These are phyloP conservation scores for Idris sp. DNA, from an alignment of 1,140 invertebrate genomes.

Conservation along the genomic window DNA sequence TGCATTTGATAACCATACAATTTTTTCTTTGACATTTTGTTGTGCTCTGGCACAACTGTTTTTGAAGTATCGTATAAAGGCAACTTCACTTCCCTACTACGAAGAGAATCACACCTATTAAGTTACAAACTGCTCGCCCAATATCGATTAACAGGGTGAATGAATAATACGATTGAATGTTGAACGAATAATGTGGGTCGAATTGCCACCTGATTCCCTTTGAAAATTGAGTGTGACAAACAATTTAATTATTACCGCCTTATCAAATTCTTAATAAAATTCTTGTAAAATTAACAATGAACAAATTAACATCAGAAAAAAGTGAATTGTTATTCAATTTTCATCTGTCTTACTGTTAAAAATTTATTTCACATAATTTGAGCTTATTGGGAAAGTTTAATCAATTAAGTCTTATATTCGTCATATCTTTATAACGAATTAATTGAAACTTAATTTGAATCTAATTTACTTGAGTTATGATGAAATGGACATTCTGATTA, in stretches of 20 bases:
- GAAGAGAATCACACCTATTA: slow-evolving; percentile 57
- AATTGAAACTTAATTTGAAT: too few species aligned
- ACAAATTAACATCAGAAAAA: slow-evolving; percentile 8
- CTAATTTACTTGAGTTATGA: too few species aligned
- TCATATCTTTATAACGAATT: too few species aligned
- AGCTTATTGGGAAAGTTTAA: too few species aligned
- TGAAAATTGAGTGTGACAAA: slow-evolving; percentile 58
- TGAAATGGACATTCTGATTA: too few species aligned
- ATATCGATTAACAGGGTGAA: slow-evolving; percentile 59
- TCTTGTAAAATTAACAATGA: slow-evolving; percentile 20
- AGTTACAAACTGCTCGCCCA: slow-evolving; percentile 60
- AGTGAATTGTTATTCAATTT: too few species aligned
- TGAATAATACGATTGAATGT: slow-evolving; percentile 63
- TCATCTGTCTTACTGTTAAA: too few species aligned
- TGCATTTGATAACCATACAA: slow-evolving; percentile 1
- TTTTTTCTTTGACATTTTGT: background rate
- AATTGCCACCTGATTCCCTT: slow-evolving; percentile 62
- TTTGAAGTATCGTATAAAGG: slow-evolving; percentile 51
- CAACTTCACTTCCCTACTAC: slow-evolving; percentile 25
- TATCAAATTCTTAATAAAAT: slow-evolving; percentile 40
- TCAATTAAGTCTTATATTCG: too few species aligned
- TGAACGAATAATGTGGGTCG: slow-evolving; percentile 58
- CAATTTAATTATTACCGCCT: slow-evolving; percentile 58
- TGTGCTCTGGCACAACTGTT: slow-evolving; percentile 18
- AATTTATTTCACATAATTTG: too few species aligned